These are phyloP conservation scores for Malurus alboscapulatus DNA, from an alignment of 2,113 vertebrate species.

Conservation along the genomic window DNA sequence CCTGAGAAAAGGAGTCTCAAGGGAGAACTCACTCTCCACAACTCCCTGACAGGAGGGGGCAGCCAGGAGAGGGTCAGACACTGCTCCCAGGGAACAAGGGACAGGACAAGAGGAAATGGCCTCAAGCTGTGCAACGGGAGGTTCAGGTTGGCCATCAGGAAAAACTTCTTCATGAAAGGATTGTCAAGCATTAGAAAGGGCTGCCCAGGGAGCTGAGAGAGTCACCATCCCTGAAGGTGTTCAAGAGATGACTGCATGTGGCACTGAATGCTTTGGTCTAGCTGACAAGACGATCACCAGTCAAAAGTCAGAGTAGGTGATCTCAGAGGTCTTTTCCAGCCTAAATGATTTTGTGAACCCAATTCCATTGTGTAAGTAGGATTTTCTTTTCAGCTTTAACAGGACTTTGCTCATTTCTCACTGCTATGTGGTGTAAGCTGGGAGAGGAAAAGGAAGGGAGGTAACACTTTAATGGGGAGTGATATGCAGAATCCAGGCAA, in stretches of 20 bases:
- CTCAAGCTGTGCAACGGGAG: background rate
- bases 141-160: background rate
- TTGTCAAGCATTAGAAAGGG: background rate
- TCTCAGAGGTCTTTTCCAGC: background rate
- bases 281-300: background rate
- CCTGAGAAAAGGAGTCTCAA: background rate
- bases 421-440: background rate
- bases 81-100: background rate
- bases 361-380: background rate
- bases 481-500: background rate
- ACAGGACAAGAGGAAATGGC: background rate
- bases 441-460: background rate
- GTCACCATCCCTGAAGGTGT: background rate
- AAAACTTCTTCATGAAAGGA: background rate
- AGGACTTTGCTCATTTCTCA: background rate
- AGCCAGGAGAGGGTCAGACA: accelerated
- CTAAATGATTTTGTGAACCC: background rate
- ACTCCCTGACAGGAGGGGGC: background rate
- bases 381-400: background rate
- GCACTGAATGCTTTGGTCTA: background rate
- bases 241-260: background rate
- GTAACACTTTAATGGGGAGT: background rate
- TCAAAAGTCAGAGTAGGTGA: background rate
- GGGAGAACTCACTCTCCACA: background rate
- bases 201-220: background rate